Evolutionary conservation across 2,113 vertebrate species (phyloP).

Genomic region (Nipponia nippon): DNA sequence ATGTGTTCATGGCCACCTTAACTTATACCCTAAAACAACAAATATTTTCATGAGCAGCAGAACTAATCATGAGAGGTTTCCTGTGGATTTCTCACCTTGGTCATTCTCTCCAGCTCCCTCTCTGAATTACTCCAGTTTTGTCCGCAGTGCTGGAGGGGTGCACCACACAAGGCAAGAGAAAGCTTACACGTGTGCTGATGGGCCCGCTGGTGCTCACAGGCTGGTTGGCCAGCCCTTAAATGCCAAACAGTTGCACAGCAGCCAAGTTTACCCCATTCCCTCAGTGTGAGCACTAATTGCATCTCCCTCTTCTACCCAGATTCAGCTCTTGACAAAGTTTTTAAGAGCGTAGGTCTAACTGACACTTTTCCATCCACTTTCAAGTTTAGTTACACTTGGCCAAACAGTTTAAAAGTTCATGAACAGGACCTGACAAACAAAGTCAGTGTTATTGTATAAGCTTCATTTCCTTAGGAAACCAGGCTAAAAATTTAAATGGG

Average conservation of each 20-base stretch:
- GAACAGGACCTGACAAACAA: background rate
- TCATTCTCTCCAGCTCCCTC: background rate
- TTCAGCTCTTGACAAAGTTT: background rate
- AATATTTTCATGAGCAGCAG: background rate
- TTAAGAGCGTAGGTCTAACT: background rate
- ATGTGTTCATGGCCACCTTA: background rate
- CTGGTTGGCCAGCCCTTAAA: background rate
- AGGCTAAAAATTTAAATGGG: background rate
- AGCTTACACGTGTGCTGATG: background rate
- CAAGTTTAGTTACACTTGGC: background rate
- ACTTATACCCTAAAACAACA: background rate
- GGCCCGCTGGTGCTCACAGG: background rate
- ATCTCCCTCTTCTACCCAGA: background rate
- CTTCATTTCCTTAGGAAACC: conserved; percentile 25
- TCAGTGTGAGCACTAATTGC: background rate
- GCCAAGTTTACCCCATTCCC: background rate
- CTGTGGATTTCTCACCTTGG: background rate
- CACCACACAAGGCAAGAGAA: background rate
- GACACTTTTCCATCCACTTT: background rate
- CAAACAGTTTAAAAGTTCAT: background rate
- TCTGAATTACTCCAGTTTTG: background rate
- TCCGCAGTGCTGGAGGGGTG: background rate
- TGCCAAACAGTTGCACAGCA: background rate
- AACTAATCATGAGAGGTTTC: background rate
- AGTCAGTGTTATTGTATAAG: background rate